These are phyloP conservation scores for Platycercus adscitus DNA, from an alignment of 2,113 vertebrate species.

Conservation along the genomic window DNA sequence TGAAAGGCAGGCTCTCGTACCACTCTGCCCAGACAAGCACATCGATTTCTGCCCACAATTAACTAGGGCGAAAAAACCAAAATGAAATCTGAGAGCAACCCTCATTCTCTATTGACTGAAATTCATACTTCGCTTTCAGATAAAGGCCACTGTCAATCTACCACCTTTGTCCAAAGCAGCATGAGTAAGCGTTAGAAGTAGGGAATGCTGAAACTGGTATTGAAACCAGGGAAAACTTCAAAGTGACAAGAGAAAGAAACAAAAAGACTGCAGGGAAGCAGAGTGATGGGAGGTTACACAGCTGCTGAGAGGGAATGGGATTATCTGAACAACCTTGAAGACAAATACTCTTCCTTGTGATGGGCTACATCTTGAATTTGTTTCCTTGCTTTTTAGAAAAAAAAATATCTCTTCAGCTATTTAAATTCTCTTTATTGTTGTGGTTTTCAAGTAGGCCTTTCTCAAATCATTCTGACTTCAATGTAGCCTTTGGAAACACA, in stretches of 20 bases:
- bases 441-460: neutral
- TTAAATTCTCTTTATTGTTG: neutral
- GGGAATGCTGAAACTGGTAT: slow-evolving; percentile 8
- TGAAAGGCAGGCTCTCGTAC: neutral
- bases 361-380: neutral
- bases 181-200: neutral
- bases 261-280: neutral
- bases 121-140: slow-evolving; percentile 40
- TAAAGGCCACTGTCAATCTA: slow-evolving; percentile 68
- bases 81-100: slow-evolving; percentile 38
- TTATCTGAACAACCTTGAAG: neutral
- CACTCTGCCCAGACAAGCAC: slow-evolving; percentile 40
- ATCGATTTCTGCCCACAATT: slow-evolving; percentile 62
- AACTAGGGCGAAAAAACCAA: slow-evolving; percentile 22
- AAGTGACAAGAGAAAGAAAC: neutral
- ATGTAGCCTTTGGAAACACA: neutral
- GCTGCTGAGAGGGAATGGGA: neutral
- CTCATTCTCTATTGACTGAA: slow-evolving; percentile 44
- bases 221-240: slow-evolving; percentile 6
- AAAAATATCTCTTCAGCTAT: neutral
- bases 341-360: neutral
- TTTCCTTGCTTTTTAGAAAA: neutral
- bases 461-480: neutral
- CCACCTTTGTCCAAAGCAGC: slow-evolving; percentile 5
- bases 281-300: neutral